Evolutionary conservation across 2,888 invertebrate species (phyloP), one percentile per base, ranked within the genome.

Genomic region (Mesochorus sp.): DNA sequence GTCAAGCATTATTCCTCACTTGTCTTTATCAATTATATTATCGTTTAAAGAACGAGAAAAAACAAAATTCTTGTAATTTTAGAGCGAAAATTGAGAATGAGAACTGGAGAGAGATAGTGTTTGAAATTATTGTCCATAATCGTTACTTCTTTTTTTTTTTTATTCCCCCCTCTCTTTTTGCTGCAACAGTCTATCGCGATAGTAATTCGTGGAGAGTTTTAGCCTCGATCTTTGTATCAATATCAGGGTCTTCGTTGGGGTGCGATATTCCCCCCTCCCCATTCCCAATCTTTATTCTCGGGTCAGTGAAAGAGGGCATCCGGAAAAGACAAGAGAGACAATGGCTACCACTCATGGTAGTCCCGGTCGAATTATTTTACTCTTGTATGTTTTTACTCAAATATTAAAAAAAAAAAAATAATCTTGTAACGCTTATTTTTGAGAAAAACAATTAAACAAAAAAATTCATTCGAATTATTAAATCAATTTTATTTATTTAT

Each of bases 271-370:
- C 26, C n/a, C 17, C 49, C 37, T 19, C 21, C 34, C 10, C 17
- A 49, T 39, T 49, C 57, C 31, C 14, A n/a, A n/a, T n/a, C 8
- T 28, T 14, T 12, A 10, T 1, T 14, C 44, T 19, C 37, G 51
- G 72, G 51, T 76, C 76, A 67, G 42, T 34, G 42, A 42, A 21
- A 34, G 59, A 67, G 53, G 51, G 44, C 76, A 59, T 31, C 26
- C 31, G 66, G 57, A 59, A 71, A 67, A 68, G 24, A 53, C 53
- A 55, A 55, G 44, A n/a, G n/a, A 67, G 37, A 76, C 72, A 72
- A 76, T 72, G 76, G 21, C 24, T 17, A 17, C 53, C 61, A 61
- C 34, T 72, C 61, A 76, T 67, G 28, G 42, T 37, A 24, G 47
- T 14, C 19, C 19, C 14, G 21, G 28, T 14, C 17, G 55, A 31